Evolutionary conservation across 1,140 invertebrate species (phyloP).

Genomic region (Neocloeon triangulifer): DNA sequence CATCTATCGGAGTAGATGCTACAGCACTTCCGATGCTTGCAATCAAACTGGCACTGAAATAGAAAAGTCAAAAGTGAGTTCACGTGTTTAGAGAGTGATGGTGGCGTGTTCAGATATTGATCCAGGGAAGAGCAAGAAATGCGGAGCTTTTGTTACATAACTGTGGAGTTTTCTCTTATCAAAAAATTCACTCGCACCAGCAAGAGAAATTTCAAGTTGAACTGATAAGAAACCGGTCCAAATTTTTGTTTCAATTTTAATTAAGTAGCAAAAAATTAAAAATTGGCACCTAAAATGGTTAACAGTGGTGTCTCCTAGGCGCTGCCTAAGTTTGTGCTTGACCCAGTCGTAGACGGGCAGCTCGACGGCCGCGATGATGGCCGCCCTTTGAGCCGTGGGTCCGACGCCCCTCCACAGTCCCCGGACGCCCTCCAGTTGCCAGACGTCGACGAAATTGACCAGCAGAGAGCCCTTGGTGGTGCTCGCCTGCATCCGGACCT

Average conservation of each 20-base stretch:
- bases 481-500: slow-evolving; percentile 75
- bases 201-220: no score
- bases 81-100: no score
- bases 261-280: no score
- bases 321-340: slow-evolving; percentile 49
- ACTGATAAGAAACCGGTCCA: no score
- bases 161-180: no score
- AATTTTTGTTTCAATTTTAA: no score
- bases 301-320: slow-evolving; percentile 51
- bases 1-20: slow-evolving; percentile 86
- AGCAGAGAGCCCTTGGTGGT: slow-evolving; percentile 28
- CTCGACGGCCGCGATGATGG: slow-evolving; percentile 79
- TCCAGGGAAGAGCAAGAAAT: no score
- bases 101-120: no score
- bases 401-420: slow-evolving; percentile 80
- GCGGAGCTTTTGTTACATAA: no score
- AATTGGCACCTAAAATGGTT: slow-evolving; percentile 83
- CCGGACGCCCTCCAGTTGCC: slow-evolving; percentile 50
- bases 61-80: slow-evolving; percentile 9
- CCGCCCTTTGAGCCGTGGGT: slow-evolving; percentile 76
- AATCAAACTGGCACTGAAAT: slow-evolving; percentile 60
- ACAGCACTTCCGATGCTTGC: slow-evolving; percentile 82
- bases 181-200: no score
- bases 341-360: slow-evolving; percentile 81
- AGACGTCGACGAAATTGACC: slow-evolving; percentile 58